phyloP scores from a whole-genome alignment of 2,888 invertebrate genomes.

The Synanthedon myopaeformis region DNA sequence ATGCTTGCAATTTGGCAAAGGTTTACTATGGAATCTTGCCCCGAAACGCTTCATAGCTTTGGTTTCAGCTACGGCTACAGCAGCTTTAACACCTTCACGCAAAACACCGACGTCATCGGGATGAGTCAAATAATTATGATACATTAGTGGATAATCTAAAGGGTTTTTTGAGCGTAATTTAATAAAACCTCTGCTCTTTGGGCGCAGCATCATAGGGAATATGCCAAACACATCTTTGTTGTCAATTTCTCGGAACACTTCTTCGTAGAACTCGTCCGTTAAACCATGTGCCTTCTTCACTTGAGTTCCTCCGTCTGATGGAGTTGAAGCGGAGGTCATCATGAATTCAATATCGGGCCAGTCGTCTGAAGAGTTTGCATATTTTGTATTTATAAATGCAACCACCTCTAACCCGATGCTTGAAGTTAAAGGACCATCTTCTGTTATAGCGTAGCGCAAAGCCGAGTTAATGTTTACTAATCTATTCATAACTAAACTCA shows the following conservation, averaged over 20 bases:
- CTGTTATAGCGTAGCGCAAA: constrained; percentile 84
- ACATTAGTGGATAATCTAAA: constrained; percentile 84
- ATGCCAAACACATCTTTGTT: constrained; percentile 83
- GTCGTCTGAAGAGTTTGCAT: constrained; percentile 86
- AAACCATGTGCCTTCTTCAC: constrained; percentile 85
- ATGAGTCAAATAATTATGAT: constrained; percentile 92
- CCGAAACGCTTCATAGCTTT: constrained; percentile 83
- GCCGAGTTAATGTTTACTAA: constrained; percentile 87
- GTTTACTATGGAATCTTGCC: constrained; percentile 78
- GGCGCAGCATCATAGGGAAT: constrained; percentile 90
- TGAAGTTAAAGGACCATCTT: constrained; percentile 88
- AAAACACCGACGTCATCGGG: constrained; percentile 86
- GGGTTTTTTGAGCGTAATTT: constrained; percentile 79
- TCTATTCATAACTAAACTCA: constrained; percentile 83
- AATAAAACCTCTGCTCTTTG: constrained; percentile 86
- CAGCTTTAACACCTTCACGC: constrained; percentile 88
- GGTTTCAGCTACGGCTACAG: constrained; percentile 84
- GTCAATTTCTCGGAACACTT: constrained; percentile 78
- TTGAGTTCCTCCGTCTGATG: constrained; percentile 86
- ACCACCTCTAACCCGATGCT: constrained; percentile 89
- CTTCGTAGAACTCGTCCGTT: constrained; percentile 83
- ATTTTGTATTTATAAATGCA: constrained; percentile 89
- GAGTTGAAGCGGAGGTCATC: constrained; percentile 85
- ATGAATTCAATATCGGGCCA: constrained; percentile 95
- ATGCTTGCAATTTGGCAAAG: constrained; percentile 86